Percentiles rank a stretch among this genome's conserved stretches.
Evolutionary conservation across 2,113 vertebrate genomes (phyloP).

Genomic region (Oreochromis niloticus): DNA sequence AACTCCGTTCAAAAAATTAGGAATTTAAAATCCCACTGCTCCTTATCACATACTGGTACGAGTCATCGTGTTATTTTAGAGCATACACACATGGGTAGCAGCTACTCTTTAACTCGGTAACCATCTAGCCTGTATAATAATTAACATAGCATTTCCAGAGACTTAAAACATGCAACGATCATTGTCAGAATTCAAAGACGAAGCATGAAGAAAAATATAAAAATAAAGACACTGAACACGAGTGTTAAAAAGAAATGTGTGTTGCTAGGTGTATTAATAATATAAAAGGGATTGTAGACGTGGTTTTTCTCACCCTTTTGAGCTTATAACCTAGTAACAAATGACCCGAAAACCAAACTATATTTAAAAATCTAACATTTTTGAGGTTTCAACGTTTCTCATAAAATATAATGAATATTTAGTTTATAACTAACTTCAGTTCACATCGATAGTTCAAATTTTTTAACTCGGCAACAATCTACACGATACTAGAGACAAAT

Average conservation of each 20-base stretch:
- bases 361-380: not conserved
- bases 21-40: not conserved
- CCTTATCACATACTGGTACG: not conserved
- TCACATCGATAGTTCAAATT: not conserved
- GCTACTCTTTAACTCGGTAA: not conserved
- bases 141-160: not conserved
- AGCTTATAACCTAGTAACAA: not conserved
- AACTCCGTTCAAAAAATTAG: not conserved
- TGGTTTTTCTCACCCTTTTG: not conserved
- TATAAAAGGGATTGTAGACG: not conserved
- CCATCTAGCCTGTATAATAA: not conserved
- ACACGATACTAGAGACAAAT: fast-evolving
- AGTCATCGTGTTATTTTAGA: not conserved
- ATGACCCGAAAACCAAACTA: not conserved
- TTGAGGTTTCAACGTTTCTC: not conserved
- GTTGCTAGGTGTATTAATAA: not conserved
- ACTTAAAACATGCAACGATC: not conserved
- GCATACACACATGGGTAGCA: not conserved
- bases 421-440: fast-evolving
- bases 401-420: no score
- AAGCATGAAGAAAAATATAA: not conserved
- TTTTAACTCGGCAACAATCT: not conserved
- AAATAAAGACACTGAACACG: not conserved
- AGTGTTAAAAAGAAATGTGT: not conserved
- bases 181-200: not conserved